These are phyloP conservation scores for Saimiri boliviensis DNA, from an alignment of 2,113 vertebrate genomes.

Conservation along the genomic window DNA sequence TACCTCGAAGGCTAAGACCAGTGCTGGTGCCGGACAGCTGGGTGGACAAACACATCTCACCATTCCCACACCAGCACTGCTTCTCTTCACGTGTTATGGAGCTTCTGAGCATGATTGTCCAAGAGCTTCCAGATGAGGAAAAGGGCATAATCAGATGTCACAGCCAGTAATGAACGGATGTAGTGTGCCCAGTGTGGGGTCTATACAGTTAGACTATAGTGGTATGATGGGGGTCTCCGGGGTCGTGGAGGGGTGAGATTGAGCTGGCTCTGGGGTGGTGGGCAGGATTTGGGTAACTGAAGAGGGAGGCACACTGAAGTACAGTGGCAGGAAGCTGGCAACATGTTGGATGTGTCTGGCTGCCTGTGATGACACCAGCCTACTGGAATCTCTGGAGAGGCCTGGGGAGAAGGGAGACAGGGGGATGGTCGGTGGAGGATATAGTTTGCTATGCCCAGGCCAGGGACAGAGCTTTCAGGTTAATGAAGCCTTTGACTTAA, in stretches of 20 bases:
- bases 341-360: not conserved
- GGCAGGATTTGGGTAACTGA: not conserved
- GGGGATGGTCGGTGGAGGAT: not conserved
- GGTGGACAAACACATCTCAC: not conserved
- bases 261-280: not conserved
- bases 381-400: not conserved
- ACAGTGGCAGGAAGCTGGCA: not conserved
- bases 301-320: not conserved
- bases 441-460: not conserved
- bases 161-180: rapidly evolving
- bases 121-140: not conserved
- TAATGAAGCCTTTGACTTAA: not conserved
- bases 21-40: not conserved
- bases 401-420: not conserved
- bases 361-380: not conserved
- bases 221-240: not conserved
- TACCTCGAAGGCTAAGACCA: not conserved
- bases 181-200: rapidly evolving
- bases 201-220: not conserved
- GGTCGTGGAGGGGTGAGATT: not conserved
- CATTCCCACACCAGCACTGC: rapidly evolving
- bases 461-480: not conserved
- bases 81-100: not conserved
- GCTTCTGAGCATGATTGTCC: no score
- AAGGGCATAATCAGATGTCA: not conserved